phyloP scores from a whole-genome alignment of 1,140 invertebrate species.

The Pomacea maculata region DNA sequence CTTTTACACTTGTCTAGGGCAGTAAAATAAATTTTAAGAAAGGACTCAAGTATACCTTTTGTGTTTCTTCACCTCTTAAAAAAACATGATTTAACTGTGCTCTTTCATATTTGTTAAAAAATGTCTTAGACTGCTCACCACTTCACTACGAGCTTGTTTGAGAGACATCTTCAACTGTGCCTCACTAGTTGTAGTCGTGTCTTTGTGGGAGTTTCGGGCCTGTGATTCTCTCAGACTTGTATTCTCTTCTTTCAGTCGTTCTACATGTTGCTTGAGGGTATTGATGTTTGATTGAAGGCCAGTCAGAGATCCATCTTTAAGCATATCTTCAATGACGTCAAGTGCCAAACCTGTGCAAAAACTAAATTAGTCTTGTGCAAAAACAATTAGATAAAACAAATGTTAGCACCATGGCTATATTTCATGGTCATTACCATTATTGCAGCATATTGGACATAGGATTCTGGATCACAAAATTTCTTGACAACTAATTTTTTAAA shows the following conservation, averaged over 20 bases:
- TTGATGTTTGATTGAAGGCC: not conserved
- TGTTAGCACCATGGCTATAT: too few relatives aligned
- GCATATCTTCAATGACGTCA: conserved; percentile 17
- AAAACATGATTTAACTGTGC: not conserved
- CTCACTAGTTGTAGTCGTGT: conserved; percentile 39
- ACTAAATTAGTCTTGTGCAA: not conserved
- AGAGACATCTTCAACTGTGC: conserved; percentile 49
- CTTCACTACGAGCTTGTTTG: conserved; percentile 55
- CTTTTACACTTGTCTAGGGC: too few relatives aligned
- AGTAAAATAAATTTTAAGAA: not conserved
- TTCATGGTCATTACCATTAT: too few relatives aligned
- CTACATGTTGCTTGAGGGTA: conserved; percentile 23
- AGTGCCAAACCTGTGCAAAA: conserved; percentile 21
- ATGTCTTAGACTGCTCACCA: conserved; percentile 41
- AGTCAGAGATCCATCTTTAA: not conserved
- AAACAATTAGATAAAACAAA: not conserved
- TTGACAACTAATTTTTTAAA: too few relatives aligned
- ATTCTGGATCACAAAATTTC: too few relatives aligned
- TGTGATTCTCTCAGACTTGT: conserved; percentile 17
- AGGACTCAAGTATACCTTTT: not conserved
- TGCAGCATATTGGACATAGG: too few relatives aligned
- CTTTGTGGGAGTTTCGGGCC: not conserved
- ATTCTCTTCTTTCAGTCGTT: conserved; percentile 33
- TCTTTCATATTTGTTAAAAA: too few relatives aligned
- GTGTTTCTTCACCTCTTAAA: not conserved